Percentiles rank a stretch among this genome's conserved stretches.
These are phyloP conservation scores for Caenorhabditis imperialis DNA, from an alignment of 2,888 invertebrate species.

Conservation along the genomic window DNA sequence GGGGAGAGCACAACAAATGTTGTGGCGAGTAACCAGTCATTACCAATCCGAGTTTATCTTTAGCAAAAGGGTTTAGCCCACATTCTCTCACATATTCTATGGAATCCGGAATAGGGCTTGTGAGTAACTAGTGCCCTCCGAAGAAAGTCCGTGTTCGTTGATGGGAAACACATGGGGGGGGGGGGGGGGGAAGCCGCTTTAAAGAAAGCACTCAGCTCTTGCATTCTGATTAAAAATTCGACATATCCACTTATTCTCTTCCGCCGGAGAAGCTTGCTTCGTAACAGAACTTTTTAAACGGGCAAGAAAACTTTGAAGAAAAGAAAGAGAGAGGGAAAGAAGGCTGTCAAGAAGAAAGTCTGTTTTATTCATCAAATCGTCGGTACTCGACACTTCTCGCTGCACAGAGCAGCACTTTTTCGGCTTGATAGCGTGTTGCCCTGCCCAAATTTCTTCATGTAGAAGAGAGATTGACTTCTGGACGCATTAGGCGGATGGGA, in stretches of 20 bases:
- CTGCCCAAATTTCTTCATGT: conserved; percentile 1
- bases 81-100: conserved; percentile 16
- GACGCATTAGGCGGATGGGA: conserved; percentile 5
- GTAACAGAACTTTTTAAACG: conserved; percentile 31
- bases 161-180: conserved; percentile 13
- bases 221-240: conserved; percentile 51
- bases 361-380: conserved; percentile 58
- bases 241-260: conserved; percentile 35
- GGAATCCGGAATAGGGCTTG: conserved; percentile 10
- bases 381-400: conserved; percentile 38
- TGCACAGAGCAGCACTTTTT: conserved; percentile 14
- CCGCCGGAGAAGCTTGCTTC: conserved; percentile 1
- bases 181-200: conserved; percentile 6
- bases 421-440: conserved; percentile 47
- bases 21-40: conserved; percentile 13
- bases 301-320: conserved; percentile 2
- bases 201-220: conserved; percentile 27
- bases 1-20: neutral
- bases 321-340: neutral
- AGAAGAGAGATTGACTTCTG: conserved; percentile 1
- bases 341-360: conserved; percentile 50
- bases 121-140: conserved; percentile 1
- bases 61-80: neutral
- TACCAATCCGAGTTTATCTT: conserved; percentile 4
- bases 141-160: conserved; percentile 26